These are phyloP conservation scores for Eurois occulta DNA, from an alignment of 2,888 invertebrate species.

Conservation along the genomic window DNA sequence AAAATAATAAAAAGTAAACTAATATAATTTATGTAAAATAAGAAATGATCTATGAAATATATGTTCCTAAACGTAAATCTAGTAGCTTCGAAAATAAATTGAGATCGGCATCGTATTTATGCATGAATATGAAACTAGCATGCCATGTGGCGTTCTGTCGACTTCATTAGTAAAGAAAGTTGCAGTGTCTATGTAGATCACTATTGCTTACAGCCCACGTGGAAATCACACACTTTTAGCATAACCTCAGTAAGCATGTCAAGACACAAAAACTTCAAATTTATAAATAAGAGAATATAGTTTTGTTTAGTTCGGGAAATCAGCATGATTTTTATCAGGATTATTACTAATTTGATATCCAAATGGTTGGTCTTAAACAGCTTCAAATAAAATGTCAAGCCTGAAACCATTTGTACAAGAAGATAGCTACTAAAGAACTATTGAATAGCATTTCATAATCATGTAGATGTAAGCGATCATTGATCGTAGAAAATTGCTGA, in stretches of 20 bases:
- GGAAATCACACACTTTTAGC: slow-evolving; percentile 37
- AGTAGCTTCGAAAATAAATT: slow-evolving; percentile 89
- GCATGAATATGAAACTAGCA: slow-evolving; percentile 72
- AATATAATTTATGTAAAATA: slow-evolving; percentile 81
- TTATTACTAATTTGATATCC: neutral
- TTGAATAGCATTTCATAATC: slow-evolving; percentile 25
- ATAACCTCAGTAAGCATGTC: slow-evolving; percentile 16
- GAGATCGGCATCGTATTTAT: slow-evolving; percentile 87
- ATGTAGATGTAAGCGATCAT: slow-evolving; percentile 45
- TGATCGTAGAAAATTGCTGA: slow-evolving; percentile 51
- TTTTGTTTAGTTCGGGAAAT: slow-evolving; percentile 28
- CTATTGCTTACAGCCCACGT: slow-evolving; percentile 41
- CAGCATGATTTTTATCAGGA: slow-evolving; percentile 7
- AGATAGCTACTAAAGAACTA: slow-evolving; percentile 30
- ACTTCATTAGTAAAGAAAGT: slow-evolving; percentile 43
- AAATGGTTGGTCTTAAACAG: neutral
- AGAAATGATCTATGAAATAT: slow-evolving; percentile 78
- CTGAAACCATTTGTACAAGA: slow-evolving; percentile 7
- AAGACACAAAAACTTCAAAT: slow-evolving; percentile 2
- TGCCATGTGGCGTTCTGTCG: slow-evolving; percentile 59
- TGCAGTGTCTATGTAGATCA: slow-evolving; percentile 39
- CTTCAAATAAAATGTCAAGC: neutral
- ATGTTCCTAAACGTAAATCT: slow-evolving; percentile 81
- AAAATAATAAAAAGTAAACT: slow-evolving; percentile 80
- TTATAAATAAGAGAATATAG: slow-evolving; percentile 9